Evolutionary conservation across 2,113 vertebrate species (phyloP).

Genomic region (Atlantisia rogersi): DNA sequence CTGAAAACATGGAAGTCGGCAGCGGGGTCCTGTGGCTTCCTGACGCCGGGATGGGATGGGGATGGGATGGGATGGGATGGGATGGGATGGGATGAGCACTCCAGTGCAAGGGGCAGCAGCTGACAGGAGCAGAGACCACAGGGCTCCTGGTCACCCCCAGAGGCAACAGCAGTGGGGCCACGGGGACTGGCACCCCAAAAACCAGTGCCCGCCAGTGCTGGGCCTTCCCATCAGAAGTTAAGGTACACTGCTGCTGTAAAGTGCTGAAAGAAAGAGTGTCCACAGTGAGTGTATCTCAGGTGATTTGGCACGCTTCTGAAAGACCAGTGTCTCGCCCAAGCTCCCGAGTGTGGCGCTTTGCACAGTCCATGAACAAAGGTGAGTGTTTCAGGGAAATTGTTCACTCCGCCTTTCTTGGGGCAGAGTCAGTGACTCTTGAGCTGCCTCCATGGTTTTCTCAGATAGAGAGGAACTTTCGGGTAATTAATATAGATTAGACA

Average conservation of each 20-base stretch:
- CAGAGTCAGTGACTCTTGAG: not conserved
- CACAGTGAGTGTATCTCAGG: fast-evolving
- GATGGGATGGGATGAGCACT: fast-evolving
- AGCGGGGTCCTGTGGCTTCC: fast-evolving
- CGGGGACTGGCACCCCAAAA: fast-evolving
- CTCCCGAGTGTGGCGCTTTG: fast-evolving
- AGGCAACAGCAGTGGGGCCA: fast-evolving
- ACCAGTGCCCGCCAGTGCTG: fast-evolving
- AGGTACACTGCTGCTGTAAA: fast-evolving
- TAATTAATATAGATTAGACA: not conserved
- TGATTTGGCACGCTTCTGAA: fast-evolving
- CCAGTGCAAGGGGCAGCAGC: too few relatives aligned
- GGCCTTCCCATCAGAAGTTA: not conserved
- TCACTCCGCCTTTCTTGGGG: fast-evolving
- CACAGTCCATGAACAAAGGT: not conserved
- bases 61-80: fast-evolving
- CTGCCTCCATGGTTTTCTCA: not conserved
- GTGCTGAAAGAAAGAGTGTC: not conserved
- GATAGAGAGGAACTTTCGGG: not conserved
- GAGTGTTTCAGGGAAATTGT: not conserved
- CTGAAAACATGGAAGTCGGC: not conserved
- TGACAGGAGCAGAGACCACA: fast-evolving
- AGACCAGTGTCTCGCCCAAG: fast-evolving
- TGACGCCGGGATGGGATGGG: fast-evolving
- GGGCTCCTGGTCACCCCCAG: fast-evolving